These are phyloP conservation scores for Spatulosminthurus flaviceps DNA, from an alignment of 2,888 invertebrate genomes.

Conservation along the genomic window DNA sequence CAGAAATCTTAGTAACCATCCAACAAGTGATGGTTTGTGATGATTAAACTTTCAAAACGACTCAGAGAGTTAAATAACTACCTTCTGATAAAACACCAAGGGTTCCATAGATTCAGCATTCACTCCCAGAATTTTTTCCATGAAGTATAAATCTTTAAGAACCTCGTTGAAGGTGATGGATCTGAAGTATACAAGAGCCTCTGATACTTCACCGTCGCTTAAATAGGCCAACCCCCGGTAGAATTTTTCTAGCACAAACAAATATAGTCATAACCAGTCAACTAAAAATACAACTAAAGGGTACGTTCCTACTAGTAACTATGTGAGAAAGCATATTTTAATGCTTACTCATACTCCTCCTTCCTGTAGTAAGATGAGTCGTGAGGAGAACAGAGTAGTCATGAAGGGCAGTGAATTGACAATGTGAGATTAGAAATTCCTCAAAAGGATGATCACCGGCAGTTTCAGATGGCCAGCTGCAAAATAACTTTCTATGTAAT, in stretches of 20 bases:
- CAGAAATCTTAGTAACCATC: too few species aligned
- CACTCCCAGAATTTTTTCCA: conserved; percentile 52
- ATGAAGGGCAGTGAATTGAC: conserved; percentile 58
- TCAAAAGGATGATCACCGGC: conserved; percentile 59
- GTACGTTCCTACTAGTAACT: conserved; percentile 4
- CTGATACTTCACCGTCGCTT: conserved; percentile 55
- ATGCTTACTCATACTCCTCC: conserved; percentile 53
- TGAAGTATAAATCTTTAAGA: conserved; percentile 56
- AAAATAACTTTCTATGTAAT: not conserved
- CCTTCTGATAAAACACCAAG: conserved; percentile 46
- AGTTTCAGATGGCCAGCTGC: conserved; percentile 56
- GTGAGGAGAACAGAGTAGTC: conserved; percentile 58
- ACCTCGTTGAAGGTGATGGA: conserved; percentile 54
- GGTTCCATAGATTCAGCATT: conserved; percentile 20
- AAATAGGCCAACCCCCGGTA: conserved; percentile 55
- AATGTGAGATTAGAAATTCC: conserved; percentile 60
- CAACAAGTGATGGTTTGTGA: too few species aligned
- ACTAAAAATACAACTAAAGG: not conserved
- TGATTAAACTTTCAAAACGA: too few species aligned
- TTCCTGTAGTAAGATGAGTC: conserved; percentile 52
- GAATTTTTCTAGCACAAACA: conserved; percentile 53
- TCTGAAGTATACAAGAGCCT: conserved; percentile 53
- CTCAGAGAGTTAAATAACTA: conserved; percentile 6
- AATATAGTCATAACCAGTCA: not conserved
- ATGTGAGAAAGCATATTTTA: not conserved